Conservation (phyloP, 2,888 invertebrate genomes). For the Melieria crassipennis region DNA sequence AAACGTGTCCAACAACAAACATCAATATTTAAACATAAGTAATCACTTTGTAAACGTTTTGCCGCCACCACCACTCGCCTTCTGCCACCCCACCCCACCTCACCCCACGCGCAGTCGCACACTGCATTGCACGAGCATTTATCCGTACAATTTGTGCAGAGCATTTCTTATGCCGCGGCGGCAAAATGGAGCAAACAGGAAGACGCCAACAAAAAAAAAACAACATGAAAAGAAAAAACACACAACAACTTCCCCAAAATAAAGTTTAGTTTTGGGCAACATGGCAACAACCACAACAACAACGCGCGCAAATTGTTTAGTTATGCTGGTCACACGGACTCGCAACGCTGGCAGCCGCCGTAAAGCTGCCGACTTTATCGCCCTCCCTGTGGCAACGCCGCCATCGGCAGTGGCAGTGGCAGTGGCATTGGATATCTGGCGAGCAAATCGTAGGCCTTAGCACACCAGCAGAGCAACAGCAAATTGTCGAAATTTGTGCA, state of each 20-base stretch:
- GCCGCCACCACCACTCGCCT: conserved; percentile 5
- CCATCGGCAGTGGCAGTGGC: not conserved
- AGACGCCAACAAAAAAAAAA: conserved; percentile 2
- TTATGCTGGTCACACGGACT: conserved; percentile 41
- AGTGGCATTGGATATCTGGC: conserved; percentile 11
- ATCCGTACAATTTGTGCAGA: conserved; percentile 33
- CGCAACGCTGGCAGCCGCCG: not conserved
- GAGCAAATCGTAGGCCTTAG: not conserved
- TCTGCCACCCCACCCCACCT: conserved; percentile 19
- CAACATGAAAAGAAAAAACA: conserved; percentile 6
- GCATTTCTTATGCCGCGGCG: conserved; percentile 16
- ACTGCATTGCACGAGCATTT: not conserved
- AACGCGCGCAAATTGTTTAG: conserved; percentile 34
- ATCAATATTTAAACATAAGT: conserved; percentile 61
- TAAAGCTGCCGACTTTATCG: conserved; percentile 29
- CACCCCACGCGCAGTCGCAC: conserved; percentile 6
- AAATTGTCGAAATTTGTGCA: conserved; percentile 46
- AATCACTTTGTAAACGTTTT: conserved; percentile 60
- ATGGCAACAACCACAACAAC: no score
- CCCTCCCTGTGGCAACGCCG: conserved; percentile 18
- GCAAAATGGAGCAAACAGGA: not conserved
- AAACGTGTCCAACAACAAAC: conserved; percentile 59
- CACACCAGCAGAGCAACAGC: not conserved
- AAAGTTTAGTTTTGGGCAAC: conserved; percentile 9
- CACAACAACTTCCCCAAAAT: conserved; percentile 1